phyloP scores from a whole-genome alignment of 2,888 invertebrate species.

The Antheraea yamamai region DNA sequence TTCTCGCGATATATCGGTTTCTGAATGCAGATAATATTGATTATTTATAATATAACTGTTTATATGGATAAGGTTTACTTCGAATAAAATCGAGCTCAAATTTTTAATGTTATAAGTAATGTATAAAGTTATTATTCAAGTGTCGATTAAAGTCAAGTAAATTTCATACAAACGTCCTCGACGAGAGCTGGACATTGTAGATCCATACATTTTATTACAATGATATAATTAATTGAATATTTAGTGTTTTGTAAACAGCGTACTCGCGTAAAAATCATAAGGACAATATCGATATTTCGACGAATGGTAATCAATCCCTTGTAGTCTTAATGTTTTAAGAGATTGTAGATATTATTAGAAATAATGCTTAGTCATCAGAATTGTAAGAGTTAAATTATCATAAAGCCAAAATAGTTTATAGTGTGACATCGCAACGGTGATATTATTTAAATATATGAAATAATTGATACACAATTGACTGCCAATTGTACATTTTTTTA shows the following conservation, averaged over 20 bases:
- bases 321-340: slow-evolving; percentile 66
- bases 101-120: slow-evolving; percentile 71
- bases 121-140: slow-evolving; percentile 67
- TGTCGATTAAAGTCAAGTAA: slow-evolving; percentile 63
- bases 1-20: slow-evolving; percentile 57
- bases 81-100: slow-evolving; percentile 80
- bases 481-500: slow-evolving; percentile 79
- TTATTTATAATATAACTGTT: slow-evolving; percentile 47
- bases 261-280: slow-evolving; percentile 80
- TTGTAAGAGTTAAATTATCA: slow-evolving; percentile 58
- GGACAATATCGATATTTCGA: slow-evolving; percentile 80
- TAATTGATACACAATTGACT: slow-evolving; percentile 74
- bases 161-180: slow-evolving; percentile 72
- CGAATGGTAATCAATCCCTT: slow-evolving; percentile 70
- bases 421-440: slow-evolving; percentile 67
- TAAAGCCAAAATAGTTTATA: slow-evolving; percentile 64
- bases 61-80: slow-evolving; percentile 70
- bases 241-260: slow-evolving; percentile 78
- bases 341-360: slow-evolving; percentile 72
- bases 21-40: slow-evolving; percentile 43
- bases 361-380: slow-evolving; percentile 56
- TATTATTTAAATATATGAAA: slow-evolving; percentile 70
- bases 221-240: slow-evolving; percentile 53
- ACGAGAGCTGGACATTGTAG: slow-evolving; percentile 69
- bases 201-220: no score